Percentiles rank a stretch among this genome's conserved stretches.
These are phyloP conservation scores for Xestia ashworthii DNA, from an alignment of 2,888 invertebrate genomes.

Conservation along the genomic window DNA sequence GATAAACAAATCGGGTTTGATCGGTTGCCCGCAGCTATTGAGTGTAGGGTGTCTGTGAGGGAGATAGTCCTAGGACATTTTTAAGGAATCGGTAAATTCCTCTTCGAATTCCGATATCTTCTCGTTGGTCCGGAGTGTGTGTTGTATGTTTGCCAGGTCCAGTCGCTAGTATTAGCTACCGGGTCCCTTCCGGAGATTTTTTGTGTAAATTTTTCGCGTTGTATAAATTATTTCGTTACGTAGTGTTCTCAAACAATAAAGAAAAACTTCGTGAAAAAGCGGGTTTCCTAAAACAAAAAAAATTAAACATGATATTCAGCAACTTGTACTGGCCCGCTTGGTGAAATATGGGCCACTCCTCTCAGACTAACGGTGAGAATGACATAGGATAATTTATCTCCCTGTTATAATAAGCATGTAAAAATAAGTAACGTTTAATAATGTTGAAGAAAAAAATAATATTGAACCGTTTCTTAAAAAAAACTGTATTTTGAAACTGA, in stretches of 20 bases:
- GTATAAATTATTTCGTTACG: not conserved
- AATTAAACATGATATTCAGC: not conserved
- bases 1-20: slow-evolving; percentile 51
- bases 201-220: not conserved
- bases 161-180: too few relatives aligned
- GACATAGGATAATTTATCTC: not conserved
- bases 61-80: not conserved
- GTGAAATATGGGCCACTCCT: not conserved
- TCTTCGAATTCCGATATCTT: too few relatives aligned
- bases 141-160: too few relatives aligned
- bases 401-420: not conserved
- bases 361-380: too few relatives aligned
- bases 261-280: not conserved
- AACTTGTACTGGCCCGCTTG: not conserved
- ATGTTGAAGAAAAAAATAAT: not conserved
- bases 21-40: slow-evolving; percentile 47
- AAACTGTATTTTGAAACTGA: not conserved
- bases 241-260: not conserved
- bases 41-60: slow-evolving; percentile 10
- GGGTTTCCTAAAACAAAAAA: not conserved
- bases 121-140: too few relatives aligned
- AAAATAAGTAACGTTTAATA: not conserved
- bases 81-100: not conserved
- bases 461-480: not conserved
- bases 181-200: too few relatives aligned